Percentiles rank a stretch among this genome's conserved stretches.
Conservation (phyloP, 1,140 invertebrate species). For the Chrysomallon squamiferum region DNA sequence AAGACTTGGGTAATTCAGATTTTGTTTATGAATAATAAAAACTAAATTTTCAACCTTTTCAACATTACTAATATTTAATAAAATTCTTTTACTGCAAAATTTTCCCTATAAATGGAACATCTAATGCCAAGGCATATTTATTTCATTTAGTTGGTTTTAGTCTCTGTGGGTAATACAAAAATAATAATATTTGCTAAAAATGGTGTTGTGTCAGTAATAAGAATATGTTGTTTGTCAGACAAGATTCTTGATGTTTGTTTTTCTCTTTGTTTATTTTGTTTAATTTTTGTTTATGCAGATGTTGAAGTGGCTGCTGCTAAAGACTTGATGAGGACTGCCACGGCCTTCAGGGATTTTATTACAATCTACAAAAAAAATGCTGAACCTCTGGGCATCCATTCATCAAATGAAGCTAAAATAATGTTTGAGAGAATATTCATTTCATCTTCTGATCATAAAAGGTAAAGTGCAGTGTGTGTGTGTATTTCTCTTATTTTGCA, state of each 20-base stretch:
- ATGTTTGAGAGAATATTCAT: conserved; percentile 18
- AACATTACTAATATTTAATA: background rate
- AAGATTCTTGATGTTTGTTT: no score
- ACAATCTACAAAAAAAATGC: conserved; percentile 8
- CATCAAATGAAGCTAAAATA: conserved; percentile 20
- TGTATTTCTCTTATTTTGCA: background rate
- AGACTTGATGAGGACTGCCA: conserved; percentile 7
- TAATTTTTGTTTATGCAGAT: no score
- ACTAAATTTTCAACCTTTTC: no score
- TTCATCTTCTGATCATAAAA: background rate
- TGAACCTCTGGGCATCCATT: conserved; percentile 6
- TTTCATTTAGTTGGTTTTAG: no score
- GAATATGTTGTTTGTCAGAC: no score
- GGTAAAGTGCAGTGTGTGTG: background rate
- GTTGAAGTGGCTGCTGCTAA: background rate
- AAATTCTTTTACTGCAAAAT: background rate
- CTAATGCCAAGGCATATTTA: background rate
- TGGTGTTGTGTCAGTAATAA: no score
- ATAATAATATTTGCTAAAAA: no score
- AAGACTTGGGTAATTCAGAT: conserved; percentile 9
- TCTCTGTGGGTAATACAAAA: no score
- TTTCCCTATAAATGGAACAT: background rate
- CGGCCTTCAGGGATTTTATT: conserved; percentile 13
- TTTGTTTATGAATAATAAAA: background rate
- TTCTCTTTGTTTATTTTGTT: no score